Evolutionary conservation across 2,797 vertebrate species (phyloP).

Genomic region (Strix occidentalis): DNA sequence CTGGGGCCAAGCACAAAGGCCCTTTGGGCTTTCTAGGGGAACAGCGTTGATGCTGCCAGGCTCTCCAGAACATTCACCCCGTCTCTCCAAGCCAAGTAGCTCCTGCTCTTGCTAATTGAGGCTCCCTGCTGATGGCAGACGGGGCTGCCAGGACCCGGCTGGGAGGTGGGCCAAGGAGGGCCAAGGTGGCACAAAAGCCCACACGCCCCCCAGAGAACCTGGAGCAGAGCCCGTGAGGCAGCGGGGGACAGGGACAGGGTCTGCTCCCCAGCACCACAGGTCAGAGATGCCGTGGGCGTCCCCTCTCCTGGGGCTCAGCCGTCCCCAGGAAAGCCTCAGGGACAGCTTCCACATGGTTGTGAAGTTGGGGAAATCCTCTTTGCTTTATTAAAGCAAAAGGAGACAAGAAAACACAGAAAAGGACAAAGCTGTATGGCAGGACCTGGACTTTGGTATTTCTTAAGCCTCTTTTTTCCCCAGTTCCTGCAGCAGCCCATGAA

Average conservation of each 20-base stretch:
- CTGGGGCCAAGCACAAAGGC: background rate
- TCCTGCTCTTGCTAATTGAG: background rate
- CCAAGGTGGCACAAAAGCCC: background rate
- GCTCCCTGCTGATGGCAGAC: background rate
- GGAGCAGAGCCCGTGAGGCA: background rate
- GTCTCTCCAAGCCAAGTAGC: background rate
- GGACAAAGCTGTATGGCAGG: background rate
- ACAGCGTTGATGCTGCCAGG: background rate
- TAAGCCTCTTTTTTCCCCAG: background rate
- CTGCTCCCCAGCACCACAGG: fast-evolving
- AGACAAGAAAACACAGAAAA: conserved; percentile 33
- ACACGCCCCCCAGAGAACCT: background rate
- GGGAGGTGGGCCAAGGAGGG: background rate
- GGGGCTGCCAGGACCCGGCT: background rate
- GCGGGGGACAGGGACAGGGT: fast-evolving
- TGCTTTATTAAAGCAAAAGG: conserved; percentile 53
- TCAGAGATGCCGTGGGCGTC: fast-evolving
- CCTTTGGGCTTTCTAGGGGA: background rate
- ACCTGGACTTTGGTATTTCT: conserved; percentile 47
- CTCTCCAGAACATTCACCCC: background rate
- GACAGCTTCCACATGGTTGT: background rate
- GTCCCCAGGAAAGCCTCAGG: background rate
- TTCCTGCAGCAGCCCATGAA: conserved; percentile 33
- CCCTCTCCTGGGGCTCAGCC: too few relatives aligned
- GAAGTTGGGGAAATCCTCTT: background rate